Base-by-base conservation (phyloP, 2,113 vertebrate species). In the Lampris incognitus region DNA sequence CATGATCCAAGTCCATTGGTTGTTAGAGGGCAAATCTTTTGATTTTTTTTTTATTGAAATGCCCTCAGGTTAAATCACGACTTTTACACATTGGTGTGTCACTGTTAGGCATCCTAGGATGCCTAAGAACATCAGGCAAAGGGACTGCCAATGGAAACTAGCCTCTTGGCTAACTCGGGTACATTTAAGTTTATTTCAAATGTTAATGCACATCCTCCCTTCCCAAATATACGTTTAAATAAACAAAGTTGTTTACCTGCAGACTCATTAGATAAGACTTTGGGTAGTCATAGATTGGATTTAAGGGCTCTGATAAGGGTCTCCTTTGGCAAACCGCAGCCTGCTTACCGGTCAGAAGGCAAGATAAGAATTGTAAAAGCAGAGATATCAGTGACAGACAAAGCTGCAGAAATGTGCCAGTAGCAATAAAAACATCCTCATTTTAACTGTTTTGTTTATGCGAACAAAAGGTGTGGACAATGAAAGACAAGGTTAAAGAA, bases 241-340 rank as follows among this genome's bases (percentile, higher is more conserved):
- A 24, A 24, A 24, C 24, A 24, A 24, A 24, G 24, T 54, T 40
- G 36, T 39, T n/a, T 39, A 8, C 79, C 48, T 51, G 9, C 39
- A 2, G 2, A n/a, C 11, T 5, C 8, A 0, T 38, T 1, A 1
- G 0, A 67, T 41, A 44, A 51, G 64, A 0, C 61, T 0, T 83
- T 0, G 91, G 89, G 40, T 73, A 52, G 46, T 83, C 82, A 10
- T 92, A 92, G 56, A 83, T 42, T 6, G 72, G 40, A 36, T 78
- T 1, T 40, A 54, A 9, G 2, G 87, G 86, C 10, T 65, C 82
- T 48, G 91, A 92, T 40, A 4, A 7, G 0, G 6, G 83, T 76
- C 86, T 84, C 69, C 9, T 82, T 10, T 0, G 0, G 6, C 0
- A 0, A 0, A 4, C 60, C 8, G 69, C 66, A 37, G 0, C 39